Base-by-base conservation (phyloP, 1,140 invertebrate genomes). In the Diuraphis noxia region DNA sequence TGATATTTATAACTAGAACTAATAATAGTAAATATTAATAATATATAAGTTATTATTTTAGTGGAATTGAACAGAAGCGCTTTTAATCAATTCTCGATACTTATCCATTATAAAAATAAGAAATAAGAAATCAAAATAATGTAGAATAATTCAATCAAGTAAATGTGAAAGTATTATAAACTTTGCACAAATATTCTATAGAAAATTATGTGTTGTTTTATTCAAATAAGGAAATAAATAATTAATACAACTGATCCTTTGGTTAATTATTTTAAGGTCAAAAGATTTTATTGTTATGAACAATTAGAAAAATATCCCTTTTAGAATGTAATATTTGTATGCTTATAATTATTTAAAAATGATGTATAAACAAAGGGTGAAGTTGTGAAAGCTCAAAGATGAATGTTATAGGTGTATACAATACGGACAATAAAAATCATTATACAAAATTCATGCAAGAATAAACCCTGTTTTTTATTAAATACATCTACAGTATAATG, bases 331-430 rank as follows among this genome's bases (percentile, higher is more conserved):
- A 85, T 46, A 49, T 86, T 49, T 49, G n/a, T 49, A n/a, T 86
- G 49, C 19, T 49, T 86, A 86, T 46, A 36, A 86, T 86, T 49
- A 86, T 86, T 86, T 49, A 46, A 86, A 86, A 19, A 86, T 36
- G 34, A 34, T 49, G 34, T 86, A 43, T 86, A 86, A 34, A 86
- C n/a, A 86, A 86, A 84, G 40, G 41, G 84, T 82, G 38, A 82
- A 25, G 36, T 40, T 82, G n/a, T 38, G 19, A 23, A 85, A 85
- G 82, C 30, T 49, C 43, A 86, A 46, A 49, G 84, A 49, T 49
- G 41, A 86, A 86, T 86, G 6, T 49, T 49, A 86, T 86, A 86
- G 43, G n/a, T 86, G 84, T 86, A 86, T 86, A 86, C n/a, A 86
- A 49, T 49, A 34, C 25, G 41, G 49, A 86, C 43, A 86, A 86